Conservation (phyloP, 2,888 invertebrate genomes). For the Monoplex corrugatus region DNA sequence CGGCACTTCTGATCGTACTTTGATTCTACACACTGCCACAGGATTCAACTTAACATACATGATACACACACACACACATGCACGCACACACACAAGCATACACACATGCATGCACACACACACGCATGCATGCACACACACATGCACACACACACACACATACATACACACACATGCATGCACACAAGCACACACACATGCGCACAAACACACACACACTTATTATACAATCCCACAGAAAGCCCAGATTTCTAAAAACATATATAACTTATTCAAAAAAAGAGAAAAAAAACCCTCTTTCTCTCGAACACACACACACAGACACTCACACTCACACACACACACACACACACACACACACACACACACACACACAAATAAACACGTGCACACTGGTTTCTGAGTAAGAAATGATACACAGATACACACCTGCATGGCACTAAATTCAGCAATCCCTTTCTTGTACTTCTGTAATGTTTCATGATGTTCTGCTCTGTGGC, state of each 20-base stretch:
- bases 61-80: too few species aligned
- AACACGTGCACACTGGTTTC: not conserved
- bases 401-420: not conserved
- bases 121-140: too few species aligned
- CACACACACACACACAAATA: not conserved
- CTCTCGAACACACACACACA: slow-evolving; percentile 13
- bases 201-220: not conserved
- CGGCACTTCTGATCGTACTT: too few species aligned
- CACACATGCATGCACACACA: too few species aligned
- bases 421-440: slow-evolving; percentile 84
- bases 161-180: not conserved
- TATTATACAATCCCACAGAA: too few species aligned
- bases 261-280: too few species aligned
- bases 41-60: too few species aligned
- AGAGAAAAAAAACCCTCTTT: too few species aligned
- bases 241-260: too few species aligned
- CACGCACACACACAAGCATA: too few species aligned
- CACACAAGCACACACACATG: not conserved
- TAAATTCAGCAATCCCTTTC: slow-evolving; percentile 87
- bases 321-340: not conserved
- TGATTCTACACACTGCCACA: too few species aligned
- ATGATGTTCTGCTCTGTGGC: slow-evolving; percentile 86
- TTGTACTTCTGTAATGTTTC: slow-evolving; percentile 86
- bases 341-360: not conserved
- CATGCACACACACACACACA: not conserved